Evolutionary conservation across 2,888 invertebrate genomes (phyloP), one percentile per base, ranked within the genome.

Genomic region (Chrysina gloriosa): DNA sequence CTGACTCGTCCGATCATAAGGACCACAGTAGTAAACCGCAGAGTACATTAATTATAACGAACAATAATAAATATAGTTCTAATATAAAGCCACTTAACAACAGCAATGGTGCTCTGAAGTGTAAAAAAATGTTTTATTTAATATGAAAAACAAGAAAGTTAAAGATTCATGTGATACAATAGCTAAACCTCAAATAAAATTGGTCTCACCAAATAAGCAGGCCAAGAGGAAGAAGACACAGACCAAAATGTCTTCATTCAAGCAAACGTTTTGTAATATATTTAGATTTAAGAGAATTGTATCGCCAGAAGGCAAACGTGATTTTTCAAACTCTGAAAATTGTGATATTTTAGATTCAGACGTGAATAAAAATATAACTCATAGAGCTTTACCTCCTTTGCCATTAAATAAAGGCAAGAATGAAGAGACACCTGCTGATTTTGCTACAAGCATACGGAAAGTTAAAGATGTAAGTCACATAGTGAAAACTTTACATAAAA

Each of bases 391-490:
- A 73, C 91, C 91, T 34, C 91, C 91, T 3, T 81, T 91, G 76
- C 91, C 91, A 14, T 73, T 73, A 21, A 77, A 76, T 69, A 76
- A 74, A 25, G 71, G 76, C 25, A 72, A 74, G 21, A 80, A 78
- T 2, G 79, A 77, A 19, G 83, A 83, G 69, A 84, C 81, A 69
- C 75, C 85, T 0, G 88, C 92, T 84, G 95, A 96, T 82, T 96
- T 96, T 83, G 94, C 95, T 39, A 92, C 94, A 25, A 96, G 95
- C 75, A 94, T 96, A 78, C 93, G 95, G 82, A 94, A 93, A 87
- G 96, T 96, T 63, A 96, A 96, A 88, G 95, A 96, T 85, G 95
- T 95, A 86, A 89, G 93, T 89, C 31, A 42, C 5, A 1, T 0
- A 2, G n/a, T n/a, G n/a, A n/a, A n/a, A n/a, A n/a, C n/a, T n/a